Conservation (phyloP, 2,888 invertebrate species). For the Drosophila antonietae region DNA sequence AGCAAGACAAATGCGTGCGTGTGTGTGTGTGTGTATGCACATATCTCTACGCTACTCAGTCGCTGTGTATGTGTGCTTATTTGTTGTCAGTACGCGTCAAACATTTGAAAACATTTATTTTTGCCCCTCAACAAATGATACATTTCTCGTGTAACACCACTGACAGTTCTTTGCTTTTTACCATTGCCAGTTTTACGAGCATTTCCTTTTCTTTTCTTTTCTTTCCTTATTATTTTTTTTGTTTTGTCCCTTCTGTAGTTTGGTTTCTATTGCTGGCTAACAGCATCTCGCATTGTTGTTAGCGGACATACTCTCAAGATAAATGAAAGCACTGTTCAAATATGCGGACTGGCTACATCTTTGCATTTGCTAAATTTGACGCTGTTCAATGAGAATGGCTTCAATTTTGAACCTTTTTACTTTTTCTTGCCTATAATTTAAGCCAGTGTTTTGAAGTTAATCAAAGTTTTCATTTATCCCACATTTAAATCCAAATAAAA, state of each 20-base stretch:
- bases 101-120: slow-evolving; percentile 81
- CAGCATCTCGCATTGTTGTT: slow-evolving; percentile 23
- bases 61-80: slow-evolving; percentile 60
- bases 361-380: background rate
- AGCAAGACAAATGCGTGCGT: slow-evolving; percentile 55
- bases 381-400: background rate
- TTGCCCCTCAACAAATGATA: slow-evolving; percentile 63
- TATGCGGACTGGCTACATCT: slow-evolving; percentile 13
- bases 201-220: slow-evolving; percentile 18
- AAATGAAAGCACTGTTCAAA: slow-evolving; percentile 25
- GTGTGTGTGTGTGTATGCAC: slow-evolving; percentile 34
- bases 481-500: background rate
- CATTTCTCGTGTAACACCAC: slow-evolving; percentile 50
- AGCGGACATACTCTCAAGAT: slow-evolving; percentile 10
- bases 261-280: slow-evolving; percentile 33
- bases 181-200: slow-evolving; percentile 36
- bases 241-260: slow-evolving; percentile 20
- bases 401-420: background rate
- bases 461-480: background rate
- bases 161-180: slow-evolving; percentile 57
- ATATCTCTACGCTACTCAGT: slow-evolving; percentile 38
- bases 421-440: background rate
- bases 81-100: slow-evolving; percentile 79
- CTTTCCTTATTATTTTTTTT: background rate
- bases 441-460: background rate